Percentiles rank a stretch among this genome's conserved stretches.
phyloP scores from a whole-genome alignment of 2,797 vertebrate species.

The Brachymystax lenok region DNA sequence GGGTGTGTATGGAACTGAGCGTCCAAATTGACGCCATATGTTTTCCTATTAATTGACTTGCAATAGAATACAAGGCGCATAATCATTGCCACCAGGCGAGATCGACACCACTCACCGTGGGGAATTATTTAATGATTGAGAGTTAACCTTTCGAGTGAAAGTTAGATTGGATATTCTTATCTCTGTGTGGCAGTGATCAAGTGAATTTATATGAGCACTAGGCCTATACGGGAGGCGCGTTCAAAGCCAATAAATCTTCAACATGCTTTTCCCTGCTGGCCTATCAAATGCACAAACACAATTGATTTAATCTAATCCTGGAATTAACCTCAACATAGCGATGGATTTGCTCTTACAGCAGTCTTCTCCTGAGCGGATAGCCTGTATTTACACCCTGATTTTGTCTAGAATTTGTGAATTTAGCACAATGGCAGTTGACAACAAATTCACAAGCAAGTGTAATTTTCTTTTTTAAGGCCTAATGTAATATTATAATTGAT shows the following conservation, averaged over 20 bases:
- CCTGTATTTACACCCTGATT: neutral
- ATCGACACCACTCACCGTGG: slow-evolving; percentile 77
- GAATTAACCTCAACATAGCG: slow-evolving; percentile 64
- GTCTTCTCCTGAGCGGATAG: slow-evolving; percentile 4
- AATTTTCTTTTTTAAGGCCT: neutral
- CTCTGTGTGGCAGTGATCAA: slow-evolving; percentile 39
- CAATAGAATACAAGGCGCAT: slow-evolving; percentile 84
- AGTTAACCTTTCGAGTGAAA: slow-evolving; percentile 86
- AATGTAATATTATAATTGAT: neutral
- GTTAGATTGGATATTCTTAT: slow-evolving; percentile 69
- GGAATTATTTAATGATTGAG: slow-evolving; percentile 92
- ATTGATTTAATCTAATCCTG: slow-evolving; percentile 72
- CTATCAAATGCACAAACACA: slow-evolving; percentile 71
- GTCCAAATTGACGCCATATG: slow-evolving; percentile 98
- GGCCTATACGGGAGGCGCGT: slow-evolving; percentile 42
- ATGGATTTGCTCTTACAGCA: slow-evolving; percentile 30
- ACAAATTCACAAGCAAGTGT: neutral
- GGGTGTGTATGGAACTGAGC: slow-evolving; percentile 79
- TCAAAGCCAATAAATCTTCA: slow-evolving; percentile 73
- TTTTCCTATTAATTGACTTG: slow-evolving; percentile 93
- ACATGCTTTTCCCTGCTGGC: slow-evolving; percentile 57
- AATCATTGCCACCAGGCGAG: slow-evolving; percentile 83
- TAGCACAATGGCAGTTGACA: neutral
- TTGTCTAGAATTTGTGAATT: neutral
- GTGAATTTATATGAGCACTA: slow-evolving; percentile 38